A percentile compares a stretch with the other conserved stretches of the same genome.
Evolutionary conservation across 2,113 vertebrate species (phyloP).

Genomic region (Antigone vipio): DNA sequence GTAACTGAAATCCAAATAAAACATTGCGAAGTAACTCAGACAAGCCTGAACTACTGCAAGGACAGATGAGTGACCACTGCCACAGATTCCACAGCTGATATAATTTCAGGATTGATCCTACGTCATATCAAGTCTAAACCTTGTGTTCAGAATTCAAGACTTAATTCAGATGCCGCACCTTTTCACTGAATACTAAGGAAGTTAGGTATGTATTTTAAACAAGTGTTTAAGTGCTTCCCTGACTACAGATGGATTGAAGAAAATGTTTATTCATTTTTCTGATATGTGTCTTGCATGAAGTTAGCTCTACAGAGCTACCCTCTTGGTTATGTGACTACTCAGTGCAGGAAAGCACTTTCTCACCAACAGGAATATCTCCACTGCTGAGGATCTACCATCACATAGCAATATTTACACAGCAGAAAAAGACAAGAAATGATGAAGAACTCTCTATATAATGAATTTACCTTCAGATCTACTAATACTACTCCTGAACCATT

Average conservation of each 20-base stretch:
- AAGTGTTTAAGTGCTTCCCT: neutral
- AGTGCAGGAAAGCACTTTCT: neutral
- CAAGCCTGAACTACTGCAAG: neutral
- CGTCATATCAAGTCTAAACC: neutral
- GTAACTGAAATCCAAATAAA: neutral
- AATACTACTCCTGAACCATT: neutral
- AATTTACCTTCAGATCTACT: neutral
- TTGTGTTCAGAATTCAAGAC: neutral
- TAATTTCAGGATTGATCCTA: neutral
- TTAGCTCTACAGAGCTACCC: neutral
- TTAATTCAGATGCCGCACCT: neutral
- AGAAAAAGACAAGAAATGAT: neutral
- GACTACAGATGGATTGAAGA: neutral
- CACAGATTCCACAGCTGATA: neutral
- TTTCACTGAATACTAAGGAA: neutral
- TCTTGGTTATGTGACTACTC: neutral
- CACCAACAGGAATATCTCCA: accelerated
- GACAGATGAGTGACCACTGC: neutral
- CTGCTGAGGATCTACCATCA: neutral
- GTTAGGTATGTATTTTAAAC: neutral
- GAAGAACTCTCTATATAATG: neutral
- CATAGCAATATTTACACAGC: neutral
- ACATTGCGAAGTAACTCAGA: neutral
- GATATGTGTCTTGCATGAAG: neutral
- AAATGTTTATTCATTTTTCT: neutral